Base-by-base conservation (phyloP, 2,797 vertebrate genomes). In the Fringilla coelebs region DNA sequence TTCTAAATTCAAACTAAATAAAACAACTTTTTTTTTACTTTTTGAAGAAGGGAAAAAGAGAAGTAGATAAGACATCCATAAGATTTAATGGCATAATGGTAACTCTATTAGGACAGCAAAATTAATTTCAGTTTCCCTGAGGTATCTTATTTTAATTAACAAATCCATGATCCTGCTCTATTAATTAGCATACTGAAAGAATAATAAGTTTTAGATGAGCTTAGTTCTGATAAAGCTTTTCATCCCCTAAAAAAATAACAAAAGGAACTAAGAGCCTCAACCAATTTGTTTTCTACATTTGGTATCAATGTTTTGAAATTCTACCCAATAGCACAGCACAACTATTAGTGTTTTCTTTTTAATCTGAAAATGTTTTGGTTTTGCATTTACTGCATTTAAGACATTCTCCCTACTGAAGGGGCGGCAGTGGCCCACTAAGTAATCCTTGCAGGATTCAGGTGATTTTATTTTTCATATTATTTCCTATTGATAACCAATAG, bases 71-170 rank as follows among this genome's bases (percentile, higher is more conserved):
- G 96, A 92, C 72, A 96, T 94, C 48, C 88, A 57, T 71, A 95
- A 95, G 90, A 97, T 97, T 97, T 96, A 97, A 95, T 93, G 75
- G 88, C 90, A 94, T 90, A 96, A 96, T 78, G 58, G 68, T 94
- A 95, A 95, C 94, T 94, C 92, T 97, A 96, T 97, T 97, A 98
- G 97, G 95, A 97, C 83, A 95, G 95, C 74, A 98, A 98, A 98
- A 98, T 98, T 97, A 98, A 98, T 98, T 98, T 98, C 88, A 88
- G n/a, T 95, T 97, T 98, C 97, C 97, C 97, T 66, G 93, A 97
- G 94, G 94, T 97, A 93, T 96, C 93, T 96, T 97, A 96, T 97
- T 98, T 98, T 98, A 98, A 98, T 98, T 98, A 98, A 98, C 87
- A 97, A 97, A 98, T 96, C 67, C 91, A 94, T 86, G 96, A 96